These are phyloP conservation scores for Idaea aversata DNA, from an alignment of 2,888 invertebrate genomes.

Conservation along the genomic window DNA sequence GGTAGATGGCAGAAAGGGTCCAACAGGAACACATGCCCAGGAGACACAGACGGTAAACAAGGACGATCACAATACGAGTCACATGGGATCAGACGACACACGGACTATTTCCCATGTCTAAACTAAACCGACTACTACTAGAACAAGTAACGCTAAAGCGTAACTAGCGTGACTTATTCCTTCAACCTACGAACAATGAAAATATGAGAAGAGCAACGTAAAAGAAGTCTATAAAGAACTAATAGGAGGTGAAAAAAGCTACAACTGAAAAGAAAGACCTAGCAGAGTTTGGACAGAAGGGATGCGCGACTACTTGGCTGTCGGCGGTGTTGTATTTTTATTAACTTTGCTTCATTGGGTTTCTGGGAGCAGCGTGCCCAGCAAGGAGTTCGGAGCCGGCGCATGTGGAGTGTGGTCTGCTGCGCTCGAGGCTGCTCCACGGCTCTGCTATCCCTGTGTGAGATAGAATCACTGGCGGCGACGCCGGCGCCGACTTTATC, in stretches of 20 bases:
- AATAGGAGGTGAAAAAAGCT: slow-evolving; percentile 71
- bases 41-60: slow-evolving; percentile 40
- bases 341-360: slow-evolving; percentile 83
- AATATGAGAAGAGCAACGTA: slow-evolving; percentile 42
- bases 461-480: slow-evolving; percentile 71
- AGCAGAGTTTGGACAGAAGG: slow-evolving; percentile 77
- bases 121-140: slow-evolving; percentile 57
- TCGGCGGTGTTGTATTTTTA: slow-evolving; percentile 75
- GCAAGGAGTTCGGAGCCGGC: slow-evolving; percentile 89
- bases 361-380: slow-evolving; percentile 89
- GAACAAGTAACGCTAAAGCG: slow-evolving; percentile 48
- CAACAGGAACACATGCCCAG: slow-evolving; percentile 56
- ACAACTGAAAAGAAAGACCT: slow-evolving; percentile 76
- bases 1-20: slow-evolving; percentile 44
- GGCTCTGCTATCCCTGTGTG: slow-evolving; percentile 79
- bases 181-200: slow-evolving; percentile 30
- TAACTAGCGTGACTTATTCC: slow-evolving; percentile 44
- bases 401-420: slow-evolving; percentile 82
- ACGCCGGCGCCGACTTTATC: slow-evolving; percentile 46
- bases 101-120: slow-evolving; percentile 49
- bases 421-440: slow-evolving; percentile 67
- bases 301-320: slow-evolving; percentile 78
- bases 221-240: slow-evolving; percentile 57
- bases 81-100: slow-evolving; percentile 39
- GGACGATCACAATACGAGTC: slow-evolving; percentile 47